A percentile compares a stretch with the other conserved stretches of the same genome.
Conservation (phyloP, 2,888 invertebrate species). For the Diabrotica balteata region DNA sequence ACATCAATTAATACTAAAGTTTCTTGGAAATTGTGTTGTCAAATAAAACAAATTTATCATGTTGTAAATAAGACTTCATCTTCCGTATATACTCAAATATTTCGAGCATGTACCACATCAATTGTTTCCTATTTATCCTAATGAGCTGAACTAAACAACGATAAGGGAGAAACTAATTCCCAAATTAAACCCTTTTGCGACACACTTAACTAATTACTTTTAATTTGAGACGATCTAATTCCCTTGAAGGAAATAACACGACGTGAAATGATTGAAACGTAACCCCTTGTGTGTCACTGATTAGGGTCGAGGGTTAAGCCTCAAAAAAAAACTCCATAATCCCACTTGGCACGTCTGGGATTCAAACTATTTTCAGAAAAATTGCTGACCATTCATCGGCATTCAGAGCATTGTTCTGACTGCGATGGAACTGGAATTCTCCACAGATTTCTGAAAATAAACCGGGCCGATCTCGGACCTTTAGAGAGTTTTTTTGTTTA, state of each 20-base stretch:
- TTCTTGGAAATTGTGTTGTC: no score
- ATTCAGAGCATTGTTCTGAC: slow-evolving; percentile 13
- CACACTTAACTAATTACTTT: slow-evolving; percentile 14
- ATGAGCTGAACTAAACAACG: not conserved
- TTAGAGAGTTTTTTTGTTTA: not conserved
- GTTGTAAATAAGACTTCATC: no score
- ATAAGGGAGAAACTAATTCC: not conserved
- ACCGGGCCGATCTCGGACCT: not conserved
- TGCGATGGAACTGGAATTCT: slow-evolving; percentile 11
- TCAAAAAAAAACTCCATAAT: slow-evolving; percentile 16
- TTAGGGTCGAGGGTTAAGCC: slow-evolving; percentile 21
- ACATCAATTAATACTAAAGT: no score
- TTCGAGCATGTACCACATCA: no score
- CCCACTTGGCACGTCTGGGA: slow-evolving; percentile 14
- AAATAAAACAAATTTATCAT: no score
- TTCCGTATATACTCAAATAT: no score
- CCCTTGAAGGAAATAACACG: slow-evolving; percentile 11
- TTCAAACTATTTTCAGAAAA: slow-evolving; percentile 25
- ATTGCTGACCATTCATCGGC: slow-evolving; percentile 25
- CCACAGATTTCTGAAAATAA: slow-evolving; percentile 12
- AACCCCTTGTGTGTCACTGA: slow-evolving; percentile 23
- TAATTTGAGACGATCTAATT: slow-evolving; percentile 6
- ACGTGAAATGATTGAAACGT: slow-evolving; percentile 20
- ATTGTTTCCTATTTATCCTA: not conserved
- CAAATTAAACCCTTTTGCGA: not conserved